These are phyloP conservation scores for Ophonus ardosiacus DNA, from an alignment of 2,888 invertebrate genomes.

Conservation along the genomic window DNA sequence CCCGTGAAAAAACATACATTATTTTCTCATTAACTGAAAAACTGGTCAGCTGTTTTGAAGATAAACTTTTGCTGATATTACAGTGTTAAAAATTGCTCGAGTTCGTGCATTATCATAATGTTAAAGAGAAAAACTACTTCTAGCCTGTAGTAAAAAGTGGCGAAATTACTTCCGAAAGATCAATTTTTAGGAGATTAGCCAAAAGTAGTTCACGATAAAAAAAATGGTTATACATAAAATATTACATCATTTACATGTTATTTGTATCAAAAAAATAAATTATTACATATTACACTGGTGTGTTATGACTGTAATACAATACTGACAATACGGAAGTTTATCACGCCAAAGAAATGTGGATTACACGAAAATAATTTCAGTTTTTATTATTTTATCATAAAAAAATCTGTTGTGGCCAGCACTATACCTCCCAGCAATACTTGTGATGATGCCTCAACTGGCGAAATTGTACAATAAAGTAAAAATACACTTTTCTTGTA, in stretches of 20 bases:
- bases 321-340: no score
- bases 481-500: no score
- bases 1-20: constrained; percentile 16
- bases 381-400: no score
- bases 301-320: no score
- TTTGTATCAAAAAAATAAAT: not conserved
- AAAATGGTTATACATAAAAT: not conserved
- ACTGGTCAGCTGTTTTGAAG: constrained; percentile 18
- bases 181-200: not conserved
- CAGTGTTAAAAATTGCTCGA: constrained; percentile 7
- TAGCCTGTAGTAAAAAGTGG: not conserved
- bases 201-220: not conserved
- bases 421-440: no score
- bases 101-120: constrained; percentile 14
- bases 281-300: not conserved
- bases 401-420: no score
- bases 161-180: not conserved
- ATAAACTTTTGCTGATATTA: constrained; percentile 28
- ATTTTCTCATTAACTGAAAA: constrained; percentile 36
- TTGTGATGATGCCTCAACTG: no score
- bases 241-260: not conserved
- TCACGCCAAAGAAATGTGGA: no score
- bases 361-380: no score
- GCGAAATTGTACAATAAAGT: no score
- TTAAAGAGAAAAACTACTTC: not conserved